These are phyloP conservation scores for Brassicogethes aeneus DNA, from an alignment of 2,888 invertebrate genomes.

Conservation along the genomic window DNA sequence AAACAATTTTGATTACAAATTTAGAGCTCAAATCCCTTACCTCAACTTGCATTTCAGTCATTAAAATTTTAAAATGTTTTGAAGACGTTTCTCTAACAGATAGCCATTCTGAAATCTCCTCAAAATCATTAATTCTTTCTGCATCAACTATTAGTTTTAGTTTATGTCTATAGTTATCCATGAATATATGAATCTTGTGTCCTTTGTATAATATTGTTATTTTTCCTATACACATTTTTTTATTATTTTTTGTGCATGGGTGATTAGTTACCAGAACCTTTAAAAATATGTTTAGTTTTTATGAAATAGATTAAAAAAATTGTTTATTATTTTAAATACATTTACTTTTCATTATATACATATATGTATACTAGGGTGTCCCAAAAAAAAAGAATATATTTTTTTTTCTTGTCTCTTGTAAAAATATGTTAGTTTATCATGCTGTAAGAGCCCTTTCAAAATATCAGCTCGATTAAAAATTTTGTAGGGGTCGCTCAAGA, in stretches of 20 bases:
- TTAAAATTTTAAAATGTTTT: conserved; percentile 52
- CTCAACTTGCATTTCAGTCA: conserved; percentile 66
- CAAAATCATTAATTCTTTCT: conserved; percentile 29
- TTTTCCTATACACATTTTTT: conserved; percentile 56
- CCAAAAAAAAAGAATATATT: too few species aligned
- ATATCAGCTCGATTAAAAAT: too few species aligned
- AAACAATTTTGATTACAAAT: too few species aligned
- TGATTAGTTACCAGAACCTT: conserved; percentile 64
- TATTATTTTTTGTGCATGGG: conserved; percentile 50
- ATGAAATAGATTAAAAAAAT: too few species aligned
- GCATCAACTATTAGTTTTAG: conserved; percentile 44
- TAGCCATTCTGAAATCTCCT: conserved; percentile 51
- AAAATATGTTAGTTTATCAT: too few species aligned
- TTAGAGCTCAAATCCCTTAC: conserved; percentile 35
- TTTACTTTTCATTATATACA: too few species aligned
- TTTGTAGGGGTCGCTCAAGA: too few species aligned
- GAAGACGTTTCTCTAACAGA: conserved; percentile 48
- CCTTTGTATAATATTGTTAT: conserved; percentile 59
- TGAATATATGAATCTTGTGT: conserved; percentile 43
- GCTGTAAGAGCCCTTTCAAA: too few species aligned
- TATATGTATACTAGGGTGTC: too few species aligned
- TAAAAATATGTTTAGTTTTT: too few species aligned
- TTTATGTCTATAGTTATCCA: conserved; percentile 24
- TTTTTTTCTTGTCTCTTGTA: too few species aligned
- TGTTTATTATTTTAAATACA: too few species aligned